Evolutionary conservation across 2,797 vertebrate genomes (phyloP).

Genomic region (Hydrolagus colliei): DNA sequence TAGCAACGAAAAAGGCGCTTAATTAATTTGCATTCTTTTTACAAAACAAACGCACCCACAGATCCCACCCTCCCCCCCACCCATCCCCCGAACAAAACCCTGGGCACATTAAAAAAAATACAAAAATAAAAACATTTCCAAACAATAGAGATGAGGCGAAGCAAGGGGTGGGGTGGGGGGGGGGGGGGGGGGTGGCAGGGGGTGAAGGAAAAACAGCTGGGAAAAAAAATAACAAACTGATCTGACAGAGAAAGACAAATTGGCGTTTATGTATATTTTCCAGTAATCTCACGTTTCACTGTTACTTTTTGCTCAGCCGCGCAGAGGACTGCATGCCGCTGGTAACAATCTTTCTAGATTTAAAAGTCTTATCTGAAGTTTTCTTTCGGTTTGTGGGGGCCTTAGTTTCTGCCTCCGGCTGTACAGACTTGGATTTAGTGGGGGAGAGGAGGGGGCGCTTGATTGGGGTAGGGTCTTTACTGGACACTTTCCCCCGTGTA

Average conservation of each 20-base stretch:
- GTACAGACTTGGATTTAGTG: slow-evolving; percentile 87
- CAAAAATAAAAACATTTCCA: slow-evolving; percentile 52
- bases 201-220: slow-evolving; percentile 22
- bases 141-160: slow-evolving; percentile 34
- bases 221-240: slow-evolving; percentile 33
- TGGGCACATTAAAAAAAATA: slow-evolving; percentile 61
- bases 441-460: slow-evolving; percentile 75
- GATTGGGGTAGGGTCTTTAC: slow-evolving; percentile 64
- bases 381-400: slow-evolving; percentile 71
- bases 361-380: slow-evolving; percentile 63
- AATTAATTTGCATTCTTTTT: slow-evolving; percentile 59
- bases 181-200: slow-evolving; percentile 20
- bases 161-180: slow-evolving; percentile 35
- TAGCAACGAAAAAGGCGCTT: slow-evolving; percentile 78
- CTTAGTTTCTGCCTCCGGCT: slow-evolving; percentile 62
- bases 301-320: slow-evolving; percentile 78
- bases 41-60: slow-evolving; percentile 67
- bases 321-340: slow-evolving; percentile 77
- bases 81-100: slow-evolving; percentile 45
- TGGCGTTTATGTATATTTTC: slow-evolving; percentile 32
- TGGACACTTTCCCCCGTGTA: slow-evolving; percentile 58
- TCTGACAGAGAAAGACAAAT: slow-evolving; percentile 28
- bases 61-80: too few species aligned
- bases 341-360: slow-evolving; percentile 75
- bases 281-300: slow-evolving; percentile 58